Base-by-base conservation (phyloP, 2,797 vertebrate species). In the Cryptoprocta ferox region DNA sequence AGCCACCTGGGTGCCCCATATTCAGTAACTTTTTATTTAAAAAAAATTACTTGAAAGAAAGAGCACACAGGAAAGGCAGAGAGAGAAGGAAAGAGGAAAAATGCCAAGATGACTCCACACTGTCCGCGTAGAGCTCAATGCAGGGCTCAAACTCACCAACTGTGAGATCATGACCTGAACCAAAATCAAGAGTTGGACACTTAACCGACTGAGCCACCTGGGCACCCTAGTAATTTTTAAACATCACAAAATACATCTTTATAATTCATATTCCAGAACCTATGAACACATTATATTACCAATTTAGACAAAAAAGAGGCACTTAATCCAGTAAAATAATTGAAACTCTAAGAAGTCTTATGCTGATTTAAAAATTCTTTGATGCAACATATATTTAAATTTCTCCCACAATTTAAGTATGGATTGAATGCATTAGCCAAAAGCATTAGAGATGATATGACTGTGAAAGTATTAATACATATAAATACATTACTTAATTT, bases 291-390 rank as follows among this genome's bases (percentile, higher is more conserved):
- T 48, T 89, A 70, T 80, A 9, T 13, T 95, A 21, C 6, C 89
- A 75, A 90, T 73, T 83, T 65, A 88, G 73, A 95, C 78, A 2
- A 71, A 95, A 86, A 92, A 65, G 30, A 91, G 24, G 5, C 68
- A 84, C 59, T 96, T 86, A 92, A 95, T 86, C 14, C 71, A 93
- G 76, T 56, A 61, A 92, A 76, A 75, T 65, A 94, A 94, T 3
- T 73, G 76, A 93, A 93, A 95, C 63, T 96, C 95, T 93, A 96
- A 75, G 71, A 92, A 93, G 35, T 86, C 78, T 81, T 84, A 71
- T 9, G 45, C 80, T 82, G 79, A 97, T 80, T 95, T 26, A 78
- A 94, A 91, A 95, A 93, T 70, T 91, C 18, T 97, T 78, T 96
- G 45, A 88, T 30, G 68, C 50, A 96, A 95, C 45, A 89, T 2